phyloP scores from a whole-genome alignment of 2,797 vertebrate genomes.

The Oreochromis mossambicus region DNA sequence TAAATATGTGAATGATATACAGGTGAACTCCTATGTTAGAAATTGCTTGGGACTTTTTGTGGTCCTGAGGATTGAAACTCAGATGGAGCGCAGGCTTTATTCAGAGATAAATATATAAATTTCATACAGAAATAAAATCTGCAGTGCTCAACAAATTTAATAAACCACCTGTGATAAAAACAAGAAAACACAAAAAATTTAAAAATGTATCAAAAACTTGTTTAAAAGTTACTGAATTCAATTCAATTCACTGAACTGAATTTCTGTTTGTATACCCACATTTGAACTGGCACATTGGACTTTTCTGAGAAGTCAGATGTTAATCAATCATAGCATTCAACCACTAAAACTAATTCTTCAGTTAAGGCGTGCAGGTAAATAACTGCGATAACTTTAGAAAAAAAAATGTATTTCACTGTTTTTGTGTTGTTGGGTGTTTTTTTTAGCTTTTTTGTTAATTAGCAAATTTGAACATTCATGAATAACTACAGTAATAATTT shows the following conservation, averaged over 20 bases:
- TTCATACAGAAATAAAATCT: not conserved
- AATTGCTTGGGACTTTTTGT: not conserved
- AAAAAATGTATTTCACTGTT: not conserved
- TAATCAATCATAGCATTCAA: not conserved
- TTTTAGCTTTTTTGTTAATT: not conserved
- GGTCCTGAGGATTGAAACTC: not conserved
- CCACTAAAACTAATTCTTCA: not conserved
- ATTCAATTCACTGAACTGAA: not conserved
- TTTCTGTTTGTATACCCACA: not conserved
- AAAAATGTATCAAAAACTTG: not conserved
- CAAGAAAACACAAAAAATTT: not conserved
- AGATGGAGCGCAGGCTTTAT: not conserved
- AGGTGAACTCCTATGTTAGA: not conserved
- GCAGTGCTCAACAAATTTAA: not conserved
- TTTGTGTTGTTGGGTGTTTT: fast-evolving
- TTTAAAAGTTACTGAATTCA: not conserved
- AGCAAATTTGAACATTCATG: not conserved
- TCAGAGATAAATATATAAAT: not conserved
- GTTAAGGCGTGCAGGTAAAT: not conserved
- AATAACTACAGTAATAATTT: not conserved
- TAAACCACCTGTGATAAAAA: not conserved
- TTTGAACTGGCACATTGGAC: not conserved
- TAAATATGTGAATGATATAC: not conserved
- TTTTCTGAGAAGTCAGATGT: not conserved
- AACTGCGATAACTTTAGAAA: not conserved